Base-by-base conservation (phyloP, 2,113 vertebrate genomes). In the Drymodes brunneopygia region DNA sequence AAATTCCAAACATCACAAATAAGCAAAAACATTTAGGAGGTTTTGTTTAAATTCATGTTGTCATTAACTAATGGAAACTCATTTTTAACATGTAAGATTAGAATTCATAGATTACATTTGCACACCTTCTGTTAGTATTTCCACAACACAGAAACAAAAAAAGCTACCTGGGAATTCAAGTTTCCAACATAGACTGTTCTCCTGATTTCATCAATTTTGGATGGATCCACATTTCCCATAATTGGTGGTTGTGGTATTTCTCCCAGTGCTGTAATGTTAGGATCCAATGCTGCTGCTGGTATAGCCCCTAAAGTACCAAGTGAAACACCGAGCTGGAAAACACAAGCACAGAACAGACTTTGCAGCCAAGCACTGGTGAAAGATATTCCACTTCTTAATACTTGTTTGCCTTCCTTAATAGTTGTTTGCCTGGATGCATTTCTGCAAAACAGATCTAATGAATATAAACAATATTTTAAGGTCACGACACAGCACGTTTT, bases 161-260 rank as follows among this genome's bases (percentile, higher is more conserved):
- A 50, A 65, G 28, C 91, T 98, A 99, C 99, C 99, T 99, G 99
- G 8, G 99, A 99, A 98, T 99, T 99, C 92, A 99, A 94, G 97
- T 99, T 99, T 97, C 99, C 99, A 58, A 99, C 99, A 47, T 99
- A 99, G 66, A 99, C 98, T 2, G 99, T 99, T 97, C 99, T 98
- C 88, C 99, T 98, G 86, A 99, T 99, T 97, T 99, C 99, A 88
- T 99, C 98, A 45, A 99, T 98, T 97, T 99, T 99, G n/a, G 99
- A 98, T 74, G 99, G 99, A 78, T 99, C 99, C 73, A 99, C 99
- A 88, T 99, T 99, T 53, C 99, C 99, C 98, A 99, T 99, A 91
- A 99, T 98, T 10, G 99, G 99, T 56, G 98, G 98, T 64, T 99
- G 99, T 50, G 98, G 94, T 88, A 97, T 96, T 79, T 98, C 88